These are phyloP conservation scores for Drosophila kanapiae DNA, from an alignment of 1,140 invertebrate species.

Conservation along the genomic window DNA sequence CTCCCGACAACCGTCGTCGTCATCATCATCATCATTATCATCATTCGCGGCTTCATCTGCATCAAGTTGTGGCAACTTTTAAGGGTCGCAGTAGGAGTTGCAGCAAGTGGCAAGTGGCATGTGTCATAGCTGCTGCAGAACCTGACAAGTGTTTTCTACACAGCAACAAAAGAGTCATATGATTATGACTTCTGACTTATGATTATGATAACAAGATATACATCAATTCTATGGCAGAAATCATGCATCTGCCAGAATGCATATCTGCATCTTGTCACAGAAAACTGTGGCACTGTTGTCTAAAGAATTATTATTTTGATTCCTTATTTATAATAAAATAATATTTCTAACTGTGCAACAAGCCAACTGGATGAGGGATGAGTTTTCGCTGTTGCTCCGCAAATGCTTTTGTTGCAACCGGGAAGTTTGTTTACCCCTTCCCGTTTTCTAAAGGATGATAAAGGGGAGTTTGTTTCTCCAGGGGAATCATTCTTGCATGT, in stretches of 20 bases:
- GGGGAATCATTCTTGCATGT: slow-evolving; percentile 19
- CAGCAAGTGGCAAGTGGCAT: slow-evolving; percentile 45
- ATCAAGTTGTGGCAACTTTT: slow-evolving; percentile 56
- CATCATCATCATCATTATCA: slow-evolving; percentile 31
- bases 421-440: slow-evolving; percentile 30
- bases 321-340: too few relatives aligned
- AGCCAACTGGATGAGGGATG: slow-evolving; percentile 4
- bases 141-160: slow-evolving; percentile 40
- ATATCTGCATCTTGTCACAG: too few relatives aligned
- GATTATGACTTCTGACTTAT: too few relatives aligned
- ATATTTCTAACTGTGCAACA: not conserved
- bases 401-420: slow-evolving; percentile 36
- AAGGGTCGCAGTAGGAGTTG: slow-evolving; percentile 46
- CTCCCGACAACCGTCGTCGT: slow-evolving; percentile 20
- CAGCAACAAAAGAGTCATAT: not conserved
- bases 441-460: not conserved
- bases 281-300: too few relatives aligned
- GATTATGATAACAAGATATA: too few relatives aligned
- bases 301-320: not conserved
- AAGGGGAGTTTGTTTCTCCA: slow-evolving; percentile 10
- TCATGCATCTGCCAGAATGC: too few relatives aligned
- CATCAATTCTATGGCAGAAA: too few relatives aligned
- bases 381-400: slow-evolving; percentile 16
- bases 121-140: slow-evolving; percentile 45
- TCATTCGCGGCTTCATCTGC: slow-evolving; percentile 53